A percentile compares a stretch with the other conserved stretches of the same genome.
Conservation (phyloP, 2,113 vertebrate species). For the Nansenia antarctica region DNA sequence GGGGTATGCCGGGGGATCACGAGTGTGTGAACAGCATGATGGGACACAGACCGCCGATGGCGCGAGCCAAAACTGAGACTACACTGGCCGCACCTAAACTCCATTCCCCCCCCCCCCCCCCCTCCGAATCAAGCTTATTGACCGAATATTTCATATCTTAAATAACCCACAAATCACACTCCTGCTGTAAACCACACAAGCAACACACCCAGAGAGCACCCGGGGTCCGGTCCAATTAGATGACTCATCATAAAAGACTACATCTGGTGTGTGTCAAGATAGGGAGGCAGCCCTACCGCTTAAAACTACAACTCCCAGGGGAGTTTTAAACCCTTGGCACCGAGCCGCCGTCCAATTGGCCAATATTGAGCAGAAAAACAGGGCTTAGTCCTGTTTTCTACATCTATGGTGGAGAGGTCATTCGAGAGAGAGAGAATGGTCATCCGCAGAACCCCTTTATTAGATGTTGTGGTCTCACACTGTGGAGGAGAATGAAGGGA, state of each 20-base stretch:
- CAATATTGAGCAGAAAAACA: not conserved
- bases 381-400: not conserved
- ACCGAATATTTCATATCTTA: constrained; percentile 3
- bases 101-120: not conserved
- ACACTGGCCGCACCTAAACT: not conserved
- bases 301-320: not conserved
- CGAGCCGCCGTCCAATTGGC: not conserved
- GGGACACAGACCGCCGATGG: constrained; percentile 13
- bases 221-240: not conserved
- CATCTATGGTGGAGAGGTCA: not conserved
- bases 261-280: not conserved
- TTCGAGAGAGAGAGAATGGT: not conserved
- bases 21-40: constrained; percentile 21
- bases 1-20: not conserved
- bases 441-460: no score
- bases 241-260: not conserved
- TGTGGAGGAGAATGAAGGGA: no score
- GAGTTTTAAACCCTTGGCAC: not conserved
- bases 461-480: no score
- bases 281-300: not conserved
- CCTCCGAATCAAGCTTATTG: not conserved
- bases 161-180: constrained; percentile 25
- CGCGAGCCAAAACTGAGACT: constrained; percentile 19
- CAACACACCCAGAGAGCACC: not conserved
- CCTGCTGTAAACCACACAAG: constrained; percentile 17